Conservation (phyloP, 2,113 vertebrate genomes). For the Austrofundulus limnaeus region DNA sequence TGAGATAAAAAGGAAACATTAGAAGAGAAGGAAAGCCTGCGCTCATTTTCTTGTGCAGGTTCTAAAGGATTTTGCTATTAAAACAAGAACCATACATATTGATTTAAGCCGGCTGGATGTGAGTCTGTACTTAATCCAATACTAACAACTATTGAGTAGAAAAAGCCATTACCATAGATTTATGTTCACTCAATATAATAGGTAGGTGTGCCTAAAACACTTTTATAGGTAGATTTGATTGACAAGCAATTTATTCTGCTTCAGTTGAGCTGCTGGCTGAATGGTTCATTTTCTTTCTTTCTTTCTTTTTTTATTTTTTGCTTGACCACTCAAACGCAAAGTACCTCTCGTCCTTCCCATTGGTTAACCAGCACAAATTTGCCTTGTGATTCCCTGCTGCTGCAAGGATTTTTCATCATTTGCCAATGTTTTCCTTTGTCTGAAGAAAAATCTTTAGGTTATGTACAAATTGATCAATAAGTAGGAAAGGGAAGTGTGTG, state of each 20-base stretch:
- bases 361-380: slow-evolving; percentile 25
- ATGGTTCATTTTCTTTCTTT: slow-evolving; percentile 72
- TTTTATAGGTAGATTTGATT: slow-evolving; percentile 66
- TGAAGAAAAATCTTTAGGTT: neutral
- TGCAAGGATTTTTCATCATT: slow-evolving; percentile 21
- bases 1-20: slow-evolving; percentile 50
- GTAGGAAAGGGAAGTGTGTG: slow-evolving; percentile 10
- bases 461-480: slow-evolving; percentile 3
- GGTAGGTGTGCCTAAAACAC: slow-evolving; percentile 64
- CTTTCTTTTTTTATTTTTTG: too few species aligned
- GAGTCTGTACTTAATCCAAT: slow-evolving; percentile 68
- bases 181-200: slow-evolving; percentile 72
- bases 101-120: slow-evolving; percentile 62
- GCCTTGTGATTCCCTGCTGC: slow-evolving; percentile 36
- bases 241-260: slow-evolving; percentile 71
- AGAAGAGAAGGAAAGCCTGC: slow-evolving; percentile 32
- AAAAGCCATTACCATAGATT: slow-evolving; percentile 68
- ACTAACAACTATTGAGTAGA: slow-evolving; percentile 67
- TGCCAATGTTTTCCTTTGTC: slow-evolving; percentile 19
- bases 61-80: slow-evolving; percentile 52
- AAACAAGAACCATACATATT: slow-evolving; percentile 61
- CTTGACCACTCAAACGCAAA: slow-evolving; percentile 63
- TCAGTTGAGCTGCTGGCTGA: slow-evolving; percentile 68
- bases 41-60: slow-evolving; percentile 44
- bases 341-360: slow-evolving; percentile 38